phyloP scores from a whole-genome alignment of 2,888 invertebrate genomes.

The Euplexia lucipara region DNA sequence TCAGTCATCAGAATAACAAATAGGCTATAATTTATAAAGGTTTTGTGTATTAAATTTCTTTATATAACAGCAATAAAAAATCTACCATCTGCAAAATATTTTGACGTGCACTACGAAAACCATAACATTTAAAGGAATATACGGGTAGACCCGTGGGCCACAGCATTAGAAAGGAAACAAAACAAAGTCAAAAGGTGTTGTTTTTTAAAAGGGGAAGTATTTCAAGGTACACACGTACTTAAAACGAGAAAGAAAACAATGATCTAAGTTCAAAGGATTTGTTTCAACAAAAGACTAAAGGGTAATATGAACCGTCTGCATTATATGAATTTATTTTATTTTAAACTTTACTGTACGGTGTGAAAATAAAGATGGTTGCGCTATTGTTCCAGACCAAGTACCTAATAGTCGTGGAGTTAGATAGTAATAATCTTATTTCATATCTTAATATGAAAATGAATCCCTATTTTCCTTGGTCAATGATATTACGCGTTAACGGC shows the following conservation, averaged over 20 bases:
- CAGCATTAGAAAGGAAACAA: not conserved
- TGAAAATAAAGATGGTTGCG: not conserved
- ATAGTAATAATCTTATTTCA: too few species aligned
- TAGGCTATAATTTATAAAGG: too few species aligned
- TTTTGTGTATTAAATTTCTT: too few species aligned
- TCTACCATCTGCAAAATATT: too few species aligned
- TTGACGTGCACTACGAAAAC: too few species aligned
- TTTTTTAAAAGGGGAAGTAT: not conserved
- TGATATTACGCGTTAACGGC: too few species aligned
- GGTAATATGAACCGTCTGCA: slow-evolving; percentile 14
- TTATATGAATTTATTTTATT: slow-evolving; percentile 26
- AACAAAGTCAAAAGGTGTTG: not conserved
- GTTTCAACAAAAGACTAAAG: slow-evolving; percentile 21
- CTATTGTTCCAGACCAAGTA: not conserved
- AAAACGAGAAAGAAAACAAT: slow-evolving; percentile 29
- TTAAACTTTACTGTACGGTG: slow-evolving; percentile 6
- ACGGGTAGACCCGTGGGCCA: too few species aligned
- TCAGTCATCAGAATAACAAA: too few species aligned
- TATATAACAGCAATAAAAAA: too few species aligned
- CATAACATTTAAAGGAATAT: too few species aligned
- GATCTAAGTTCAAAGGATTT: slow-evolving; percentile 24
- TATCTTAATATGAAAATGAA: too few species aligned
- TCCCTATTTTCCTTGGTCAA: too few species aligned
- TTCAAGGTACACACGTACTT: not conserved
- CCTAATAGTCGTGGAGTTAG: not conserved